phyloP scores from a whole-genome alignment of 2,888 invertebrate genomes.

The Cerceris ruficornis region DNA sequence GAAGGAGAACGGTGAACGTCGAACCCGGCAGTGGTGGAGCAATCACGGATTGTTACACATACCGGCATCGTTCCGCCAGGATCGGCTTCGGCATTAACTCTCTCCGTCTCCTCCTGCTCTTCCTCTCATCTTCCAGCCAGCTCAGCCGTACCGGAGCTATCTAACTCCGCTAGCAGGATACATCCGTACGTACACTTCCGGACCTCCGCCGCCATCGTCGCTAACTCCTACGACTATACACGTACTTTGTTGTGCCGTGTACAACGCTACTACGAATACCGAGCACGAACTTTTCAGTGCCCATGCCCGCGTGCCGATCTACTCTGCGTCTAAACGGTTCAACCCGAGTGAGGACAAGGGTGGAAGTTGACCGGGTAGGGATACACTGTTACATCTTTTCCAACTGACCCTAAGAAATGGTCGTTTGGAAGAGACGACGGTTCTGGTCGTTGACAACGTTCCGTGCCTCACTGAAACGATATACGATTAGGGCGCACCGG shows the following conservation, averaged over 20 bases:
- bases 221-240: slow-evolving; percentile 36
- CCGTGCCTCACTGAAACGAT: slow-evolving; percentile 38
- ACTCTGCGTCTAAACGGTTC: slow-evolving; percentile 43
- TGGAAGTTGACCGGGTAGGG: slow-evolving; percentile 6
- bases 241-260: slow-evolving; percentile 32
- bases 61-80: slow-evolving; percentile 66
- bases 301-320: slow-evolving; percentile 24
- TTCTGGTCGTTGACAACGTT: slow-evolving; percentile 9
- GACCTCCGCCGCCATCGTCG: slow-evolving; percentile 44
- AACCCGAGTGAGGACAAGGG: slow-evolving; percentile 26
- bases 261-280: slow-evolving; percentile 49
- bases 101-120: slow-evolving; percentile 26
- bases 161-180: slow-evolving; percentile 52
- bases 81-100: slow-evolving; percentile 55
- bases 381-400: slow-evolving; percentile 55
- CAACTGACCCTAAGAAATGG: slow-evolving; percentile 47
- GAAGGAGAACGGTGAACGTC: slow-evolving; percentile 65
- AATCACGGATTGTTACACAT: slow-evolving; percentile 75
- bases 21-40: slow-evolving; percentile 73
- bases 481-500: slow-evolving; percentile 56
- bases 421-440: slow-evolving; percentile 34
- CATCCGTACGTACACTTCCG: slow-evolving; percentile 60
- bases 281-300: slow-evolving; percentile 49
- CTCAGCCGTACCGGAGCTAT: slow-evolving; percentile 47
- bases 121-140: slow-evolving; percentile 52